phyloP scores from a whole-genome alignment of 2,113 vertebrate genomes.

The Mystacornis crossleyi region DNA sequence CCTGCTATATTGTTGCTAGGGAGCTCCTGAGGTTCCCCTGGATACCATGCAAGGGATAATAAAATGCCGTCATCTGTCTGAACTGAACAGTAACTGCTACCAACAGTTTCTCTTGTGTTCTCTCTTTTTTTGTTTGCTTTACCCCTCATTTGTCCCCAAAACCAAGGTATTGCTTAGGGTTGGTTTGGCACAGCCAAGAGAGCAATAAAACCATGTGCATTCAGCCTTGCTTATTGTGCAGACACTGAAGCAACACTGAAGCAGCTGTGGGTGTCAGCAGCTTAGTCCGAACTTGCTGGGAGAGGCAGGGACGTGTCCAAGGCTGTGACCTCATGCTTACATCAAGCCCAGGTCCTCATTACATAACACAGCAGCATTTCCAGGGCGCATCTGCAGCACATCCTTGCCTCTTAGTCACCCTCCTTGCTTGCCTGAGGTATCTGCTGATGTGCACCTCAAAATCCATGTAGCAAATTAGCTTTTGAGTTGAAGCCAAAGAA shows the following conservation, averaged over 20 bases:
- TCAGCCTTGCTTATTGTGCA: not conserved
- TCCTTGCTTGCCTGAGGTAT: not conserved
- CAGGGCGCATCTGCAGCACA: not conserved
- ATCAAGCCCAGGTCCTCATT: not conserved
- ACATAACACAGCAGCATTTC: not conserved
- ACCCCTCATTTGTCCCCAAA: not conserved
- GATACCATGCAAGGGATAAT: constrained; percentile 6
- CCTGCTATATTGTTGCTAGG: constrained; percentile 29
- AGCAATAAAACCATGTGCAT: not conserved
- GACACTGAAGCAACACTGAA: not conserved
- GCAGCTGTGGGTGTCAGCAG: not conserved
- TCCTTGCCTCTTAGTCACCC: not conserved
- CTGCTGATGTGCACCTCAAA: not conserved
- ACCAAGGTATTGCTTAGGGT: not conserved
- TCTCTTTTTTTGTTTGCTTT: not conserved
- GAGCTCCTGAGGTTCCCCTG: constrained; percentile 27
- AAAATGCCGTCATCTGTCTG: not conserved
- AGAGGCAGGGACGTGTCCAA: not conserved
- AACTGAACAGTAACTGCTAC: not conserved
- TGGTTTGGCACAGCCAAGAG: not conserved
- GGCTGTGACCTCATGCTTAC: not conserved
- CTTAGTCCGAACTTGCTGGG: not conserved
- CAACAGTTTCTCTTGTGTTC: not conserved
- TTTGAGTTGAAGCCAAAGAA: not conserved
- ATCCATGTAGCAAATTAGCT: not conserved